Percentiles rank a stretch among this genome's conserved stretches.
Conservation (phyloP, 2,797 vertebrate species). For the Sebastes melanostomus region DNA sequence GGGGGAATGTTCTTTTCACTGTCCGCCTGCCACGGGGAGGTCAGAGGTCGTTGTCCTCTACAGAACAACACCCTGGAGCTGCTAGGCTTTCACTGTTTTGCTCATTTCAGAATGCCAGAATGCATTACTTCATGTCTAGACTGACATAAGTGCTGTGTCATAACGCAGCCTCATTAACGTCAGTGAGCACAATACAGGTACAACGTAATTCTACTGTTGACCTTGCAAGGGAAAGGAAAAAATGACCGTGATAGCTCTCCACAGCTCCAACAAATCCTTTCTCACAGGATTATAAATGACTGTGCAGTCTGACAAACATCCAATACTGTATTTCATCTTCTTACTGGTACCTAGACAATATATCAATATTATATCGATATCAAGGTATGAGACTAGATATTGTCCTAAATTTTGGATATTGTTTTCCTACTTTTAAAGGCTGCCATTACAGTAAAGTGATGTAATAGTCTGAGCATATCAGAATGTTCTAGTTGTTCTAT, state of each 20-base stretch:
- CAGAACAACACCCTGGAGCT: neutral
- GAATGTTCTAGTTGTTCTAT: too few species aligned
- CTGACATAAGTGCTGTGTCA: neutral
- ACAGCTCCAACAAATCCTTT: neutral
- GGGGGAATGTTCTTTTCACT: neutral
- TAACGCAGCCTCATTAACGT: neutral
- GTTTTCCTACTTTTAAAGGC: too few species aligned
- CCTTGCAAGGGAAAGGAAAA: neutral
- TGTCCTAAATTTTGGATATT: too few species aligned
- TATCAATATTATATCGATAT: too few species aligned
- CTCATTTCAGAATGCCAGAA: neutral
- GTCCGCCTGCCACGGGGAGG: neutral
- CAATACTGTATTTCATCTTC: neutral
- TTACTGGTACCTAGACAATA: neutral
- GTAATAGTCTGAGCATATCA: too few species aligned
- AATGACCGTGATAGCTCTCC: neutral
- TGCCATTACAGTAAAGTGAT: too few species aligned
- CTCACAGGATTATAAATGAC: too few species aligned
- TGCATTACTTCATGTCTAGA: neutral
- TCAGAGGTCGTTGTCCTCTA: conserved; percentile 12
- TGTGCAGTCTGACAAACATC: neutral
- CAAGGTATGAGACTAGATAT: too few species aligned
- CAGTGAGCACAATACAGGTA: neutral
- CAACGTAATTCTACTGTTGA: neutral
- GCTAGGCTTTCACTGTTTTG: neutral